These are phyloP conservation scores for Leptogaster cylindrica DNA, from an alignment of 2,888 invertebrate genomes.

Conservation along the genomic window DNA sequence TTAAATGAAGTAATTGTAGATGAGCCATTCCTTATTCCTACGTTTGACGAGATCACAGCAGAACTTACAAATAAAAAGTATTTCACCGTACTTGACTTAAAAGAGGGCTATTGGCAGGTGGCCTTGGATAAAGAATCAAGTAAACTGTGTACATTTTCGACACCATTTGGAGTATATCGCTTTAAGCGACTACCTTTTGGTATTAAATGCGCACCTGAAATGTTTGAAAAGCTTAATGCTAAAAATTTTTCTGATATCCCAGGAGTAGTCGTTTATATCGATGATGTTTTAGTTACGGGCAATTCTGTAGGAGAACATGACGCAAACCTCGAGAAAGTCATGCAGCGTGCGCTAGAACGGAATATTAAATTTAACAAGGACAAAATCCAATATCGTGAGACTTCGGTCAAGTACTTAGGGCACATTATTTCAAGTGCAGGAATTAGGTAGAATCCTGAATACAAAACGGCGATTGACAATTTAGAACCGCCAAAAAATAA, in stretches of 20 bases:
- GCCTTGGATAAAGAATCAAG: conserved; percentile 40
- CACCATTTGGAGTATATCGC: conserved; percentile 48
- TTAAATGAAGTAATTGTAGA: background rate
- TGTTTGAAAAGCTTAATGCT: conserved; percentile 53
- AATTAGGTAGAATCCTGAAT: too few relatives aligned
- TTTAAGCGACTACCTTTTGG: conserved; percentile 55
- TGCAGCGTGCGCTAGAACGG: conserved; percentile 47
- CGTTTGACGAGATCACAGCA: conserved; percentile 48
- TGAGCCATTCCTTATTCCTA: conserved; percentile 47
- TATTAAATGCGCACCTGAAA: conserved; percentile 53
- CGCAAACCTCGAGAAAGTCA: conserved; percentile 38
- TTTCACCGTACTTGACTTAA: conserved; percentile 46
- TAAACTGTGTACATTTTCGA: conserved; percentile 46
- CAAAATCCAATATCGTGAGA: too few relatives aligned
- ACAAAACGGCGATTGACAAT: too few relatives aligned
- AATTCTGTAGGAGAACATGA: conserved; percentile 46
- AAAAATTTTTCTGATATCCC: conserved; percentile 54
- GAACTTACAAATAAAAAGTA: conserved; percentile 43
- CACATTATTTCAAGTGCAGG: too few relatives aligned
- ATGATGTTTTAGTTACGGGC: conserved; percentile 53
- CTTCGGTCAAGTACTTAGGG: too few relatives aligned
- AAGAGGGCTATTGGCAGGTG: conserved; percentile 48
- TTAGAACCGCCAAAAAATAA: background rate
- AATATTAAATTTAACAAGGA: too few relatives aligned
- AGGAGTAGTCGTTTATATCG: conserved; percentile 54